Evolutionary conservation across 2,113 vertebrate genomes (phyloP).

Genomic region (Rana temporaria): DNA sequence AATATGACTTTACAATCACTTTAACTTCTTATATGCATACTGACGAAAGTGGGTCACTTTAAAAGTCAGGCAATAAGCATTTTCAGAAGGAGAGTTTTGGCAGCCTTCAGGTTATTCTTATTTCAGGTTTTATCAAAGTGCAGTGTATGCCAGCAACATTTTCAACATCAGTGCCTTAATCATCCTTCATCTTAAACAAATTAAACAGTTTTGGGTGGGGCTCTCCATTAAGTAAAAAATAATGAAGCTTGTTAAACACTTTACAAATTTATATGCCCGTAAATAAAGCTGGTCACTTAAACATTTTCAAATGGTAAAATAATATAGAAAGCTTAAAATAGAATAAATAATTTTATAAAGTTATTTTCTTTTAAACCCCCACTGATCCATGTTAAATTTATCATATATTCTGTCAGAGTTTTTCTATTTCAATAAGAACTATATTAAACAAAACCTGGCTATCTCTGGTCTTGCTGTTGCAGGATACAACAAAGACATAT

Average conservation of each 20-base stretch:
- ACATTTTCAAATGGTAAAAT: conserved; percentile 75
- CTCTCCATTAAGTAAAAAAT: conserved; percentile 57
- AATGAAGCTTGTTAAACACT: conserved; percentile 76
- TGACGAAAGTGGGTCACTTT: no score
- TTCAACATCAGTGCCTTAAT: no score
- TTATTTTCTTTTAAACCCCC: conserved; percentile 70
- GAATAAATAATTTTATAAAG: conserved; percentile 87
- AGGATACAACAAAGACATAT: conserved; percentile 57
- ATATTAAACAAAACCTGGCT: conserved; percentile 64
- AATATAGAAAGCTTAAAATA: conserved; percentile 81
- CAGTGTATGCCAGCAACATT: no score
- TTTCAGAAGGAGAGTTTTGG: no score
- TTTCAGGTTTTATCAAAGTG: no score
- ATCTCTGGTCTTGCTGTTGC: conserved; percentile 61
- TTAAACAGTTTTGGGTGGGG: no score
- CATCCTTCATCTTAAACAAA: no score
- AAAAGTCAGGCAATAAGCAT: no score
- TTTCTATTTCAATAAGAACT: conserved; percentile 71
- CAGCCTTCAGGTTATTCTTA: no score
- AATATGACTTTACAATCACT: no score
- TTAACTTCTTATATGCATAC: no score
- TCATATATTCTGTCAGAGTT: conserved; percentile 80
- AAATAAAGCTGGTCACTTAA: conserved; percentile 76
- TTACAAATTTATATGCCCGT: conserved; percentile 78
- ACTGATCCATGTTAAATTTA: conserved; percentile 77